These are phyloP conservation scores for Ophraella communa DNA, from an alignment of 2,888 invertebrate genomes.

Conservation along the genomic window DNA sequence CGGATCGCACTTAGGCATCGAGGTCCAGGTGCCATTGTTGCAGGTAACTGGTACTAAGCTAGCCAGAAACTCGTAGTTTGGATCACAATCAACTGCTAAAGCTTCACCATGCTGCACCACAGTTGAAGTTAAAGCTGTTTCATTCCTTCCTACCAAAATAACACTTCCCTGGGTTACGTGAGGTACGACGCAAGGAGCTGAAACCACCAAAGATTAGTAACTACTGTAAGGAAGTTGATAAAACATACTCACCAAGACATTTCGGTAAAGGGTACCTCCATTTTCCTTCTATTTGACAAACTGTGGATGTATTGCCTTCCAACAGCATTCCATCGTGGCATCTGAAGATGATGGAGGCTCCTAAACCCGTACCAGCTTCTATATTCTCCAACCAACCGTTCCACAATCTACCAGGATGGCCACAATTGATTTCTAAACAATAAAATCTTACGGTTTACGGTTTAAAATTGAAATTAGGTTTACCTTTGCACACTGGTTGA, in stretches of 20 bases:
- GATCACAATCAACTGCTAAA: conserved; percentile 80
- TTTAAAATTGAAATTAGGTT: too few relatives aligned
- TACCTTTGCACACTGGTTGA: conserved; percentile 92
- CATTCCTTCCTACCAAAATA: conserved; percentile 67
- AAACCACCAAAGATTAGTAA: conserved; percentile 35
- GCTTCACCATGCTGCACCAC: conserved; percentile 75
- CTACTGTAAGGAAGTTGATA: not conserved
- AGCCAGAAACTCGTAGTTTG: conserved; percentile 83
- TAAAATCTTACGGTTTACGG: too few relatives aligned
- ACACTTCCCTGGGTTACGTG: conserved; percentile 81
- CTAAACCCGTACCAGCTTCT: conserved; percentile 86
- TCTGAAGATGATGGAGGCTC: conserved; percentile 90
- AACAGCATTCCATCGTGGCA: conserved; percentile 92
- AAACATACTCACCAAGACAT: conserved; percentile 74
- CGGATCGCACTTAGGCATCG: conserved; percentile 84
- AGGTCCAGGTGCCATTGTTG: conserved; percentile 95
- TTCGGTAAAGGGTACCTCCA: conserved; percentile 94
- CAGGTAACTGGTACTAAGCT: conserved; percentile 81
- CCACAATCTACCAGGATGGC: conserved; percentile 89
- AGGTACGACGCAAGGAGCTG: conserved; percentile 94
- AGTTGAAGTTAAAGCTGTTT: conserved; percentile 61
- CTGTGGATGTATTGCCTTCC: conserved; percentile 85
- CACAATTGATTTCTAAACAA: conserved; percentile 91
- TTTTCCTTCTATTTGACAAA: conserved; percentile 91
- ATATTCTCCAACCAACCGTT: conserved; percentile 96